Evolutionary conservation across 2,888 invertebrate genomes (phyloP).

Genomic region (Caenorhabditis angaria): DNA sequence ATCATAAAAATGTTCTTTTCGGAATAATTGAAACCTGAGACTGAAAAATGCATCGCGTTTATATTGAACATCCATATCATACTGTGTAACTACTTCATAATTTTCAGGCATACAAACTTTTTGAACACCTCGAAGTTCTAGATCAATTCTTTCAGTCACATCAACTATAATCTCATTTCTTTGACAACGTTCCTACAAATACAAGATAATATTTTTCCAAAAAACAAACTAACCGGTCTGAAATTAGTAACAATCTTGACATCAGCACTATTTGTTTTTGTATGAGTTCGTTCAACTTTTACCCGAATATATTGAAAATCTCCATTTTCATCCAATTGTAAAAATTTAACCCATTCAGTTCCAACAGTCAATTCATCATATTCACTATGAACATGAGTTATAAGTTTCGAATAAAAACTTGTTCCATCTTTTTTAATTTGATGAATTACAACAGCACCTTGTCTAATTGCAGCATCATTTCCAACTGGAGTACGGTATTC

Average conservation of each 20-base stretch:
- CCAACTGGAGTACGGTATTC: conserved; percentile 64
- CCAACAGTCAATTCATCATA: conserved; percentile 65
- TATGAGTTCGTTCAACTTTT: conserved; percentile 31
- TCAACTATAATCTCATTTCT: conserved; percentile 13
- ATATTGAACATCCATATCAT: conserved; percentile 32
- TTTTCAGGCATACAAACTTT: conserved; percentile 13
- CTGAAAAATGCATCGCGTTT: conserved; percentile 33
- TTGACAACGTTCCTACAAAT: conserved; percentile 21
- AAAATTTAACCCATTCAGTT: conserved; percentile 67
- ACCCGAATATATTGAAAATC: conserved; percentile 43
- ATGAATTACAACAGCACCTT: conserved; percentile 64
- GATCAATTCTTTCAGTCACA: neutral
- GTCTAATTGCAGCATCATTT: conserved; percentile 59
- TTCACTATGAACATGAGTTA: conserved; percentile 57
- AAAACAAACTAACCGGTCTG: conserved; percentile 18
- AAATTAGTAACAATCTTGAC: conserved; percentile 39
- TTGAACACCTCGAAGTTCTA: conserved; percentile 27
- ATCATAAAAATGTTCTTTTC: neutral
- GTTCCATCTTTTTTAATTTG: conserved; percentile 54
- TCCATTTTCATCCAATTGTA: conserved; percentile 24
- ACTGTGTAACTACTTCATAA: conserved; percentile 15
- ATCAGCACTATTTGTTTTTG: conserved; percentile 34
- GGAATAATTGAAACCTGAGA: conserved; percentile 16
- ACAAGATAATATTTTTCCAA: neutral
- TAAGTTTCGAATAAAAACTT: conserved; percentile 63